Evolutionary conservation across 2,797 vertebrate species (phyloP).

Genomic region (Acanthurus leucopareius): DNA sequence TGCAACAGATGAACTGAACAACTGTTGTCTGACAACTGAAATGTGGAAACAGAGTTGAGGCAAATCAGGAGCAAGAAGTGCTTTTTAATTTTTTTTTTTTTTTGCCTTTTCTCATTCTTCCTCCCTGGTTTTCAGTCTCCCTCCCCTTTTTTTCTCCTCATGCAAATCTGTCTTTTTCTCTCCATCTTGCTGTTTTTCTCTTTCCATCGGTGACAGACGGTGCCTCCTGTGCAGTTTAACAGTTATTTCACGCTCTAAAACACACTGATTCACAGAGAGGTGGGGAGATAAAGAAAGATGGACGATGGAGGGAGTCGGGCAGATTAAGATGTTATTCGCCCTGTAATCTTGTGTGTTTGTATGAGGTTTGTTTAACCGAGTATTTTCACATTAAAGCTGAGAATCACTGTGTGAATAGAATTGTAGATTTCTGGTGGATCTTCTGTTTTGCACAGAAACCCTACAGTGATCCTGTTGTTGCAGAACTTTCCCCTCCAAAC

Average conservation of each 20-base stretch:
- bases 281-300: conserved; percentile 37
- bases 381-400: no score
- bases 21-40: conserved; percentile 67
- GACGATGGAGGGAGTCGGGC: conserved; percentile 47
- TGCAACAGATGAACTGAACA: conserved; percentile 57
- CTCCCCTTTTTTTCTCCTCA: conserved; percentile 17
- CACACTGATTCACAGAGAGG: conserved; percentile 54
- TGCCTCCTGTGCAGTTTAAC: conserved; percentile 77
- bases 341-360: no score
- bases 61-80: conserved; percentile 5
- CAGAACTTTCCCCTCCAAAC: conserved; percentile 3
- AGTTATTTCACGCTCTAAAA: conserved; percentile 74
- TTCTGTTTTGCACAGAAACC: neutral
- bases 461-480: neutral
- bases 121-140: conserved; percentile 11
- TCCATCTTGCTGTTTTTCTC: conserved; percentile 38
- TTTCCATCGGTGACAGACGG: conserved; percentile 69
- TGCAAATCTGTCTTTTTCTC: conserved; percentile 44
- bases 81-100: neutral
- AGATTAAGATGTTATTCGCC: conserved; percentile 38
- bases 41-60: conserved; percentile 24
- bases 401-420: no score
- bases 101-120: neutral
- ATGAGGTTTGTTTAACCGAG: no score
- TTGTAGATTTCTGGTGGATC: no score